Evolutionary conservation across 2,888 invertebrate species (phyloP), one percentile per base, ranked within the genome.

Genomic region (Heliconius ethilla): DNA sequence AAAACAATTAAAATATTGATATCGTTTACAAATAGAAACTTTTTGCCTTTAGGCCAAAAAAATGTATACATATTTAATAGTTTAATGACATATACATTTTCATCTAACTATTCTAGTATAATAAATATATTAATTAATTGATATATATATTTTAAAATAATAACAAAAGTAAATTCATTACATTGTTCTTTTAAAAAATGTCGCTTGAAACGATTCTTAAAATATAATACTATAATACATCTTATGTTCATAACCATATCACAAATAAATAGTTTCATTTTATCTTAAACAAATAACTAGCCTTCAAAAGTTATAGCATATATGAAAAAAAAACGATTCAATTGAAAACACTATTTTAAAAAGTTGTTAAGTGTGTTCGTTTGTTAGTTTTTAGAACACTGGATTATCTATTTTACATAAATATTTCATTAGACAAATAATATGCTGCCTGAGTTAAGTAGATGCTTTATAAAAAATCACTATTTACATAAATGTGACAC

Each of bases 221-320:
- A 72, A 55, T 59, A n/a, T 72, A 59, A 59, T 72, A 72, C 72
- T 72, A 37, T 59, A 59, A 18, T n/a, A 70, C 33, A 33, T 70
- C 51, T 51, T 55, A 72, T 59, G 59, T 45, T 22, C 10, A 27
- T 70, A 70, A 59, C n/a, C 69, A 69, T 40, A 69, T 72, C 29
- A 59, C 55, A 72, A n/a, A 70, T 70, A 63, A 76, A 70, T 33
- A 65, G 18, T 66, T 37, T 72, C n/a, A 59, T 33, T 59, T 72
- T 25, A 25, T 13, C n/a, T n/a, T 59, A 70, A 55, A 55, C 9
- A 25, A 70, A 70, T 55, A 33, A n/a, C 29, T 33, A 70, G 13
- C 40, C 25, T 25, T 69, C 25, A 37, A n/a, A n/a, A 18, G 33
- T 6, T 40, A 69, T 11, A 66, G 22, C 22, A 11, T 40, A 40